A percentile compares a stretch with the other conserved stretches of the same genome.
Conservation (phyloP, 2,113 vertebrate species). For the Accipiter cooperii region DNA sequence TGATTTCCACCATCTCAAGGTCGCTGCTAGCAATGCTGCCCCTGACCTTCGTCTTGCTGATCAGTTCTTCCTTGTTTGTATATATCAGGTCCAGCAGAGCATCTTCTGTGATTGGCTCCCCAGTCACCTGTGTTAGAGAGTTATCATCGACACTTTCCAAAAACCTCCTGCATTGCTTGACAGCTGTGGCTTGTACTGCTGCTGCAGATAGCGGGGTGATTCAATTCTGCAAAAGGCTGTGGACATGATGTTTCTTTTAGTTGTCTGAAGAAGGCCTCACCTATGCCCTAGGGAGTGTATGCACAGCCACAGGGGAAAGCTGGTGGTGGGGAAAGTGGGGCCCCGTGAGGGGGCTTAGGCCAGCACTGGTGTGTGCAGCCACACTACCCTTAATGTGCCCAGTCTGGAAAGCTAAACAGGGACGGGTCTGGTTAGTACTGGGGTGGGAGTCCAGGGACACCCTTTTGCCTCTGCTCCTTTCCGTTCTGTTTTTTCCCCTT, state of each 20-base stretch:
- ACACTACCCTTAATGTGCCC: background rate
- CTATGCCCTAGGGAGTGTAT: background rate
- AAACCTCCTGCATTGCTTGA: background rate
- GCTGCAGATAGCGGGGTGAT: background rate
- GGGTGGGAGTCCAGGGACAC: no score
- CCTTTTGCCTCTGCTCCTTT: background rate
- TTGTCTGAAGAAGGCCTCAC: background rate
- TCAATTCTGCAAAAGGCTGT: background rate
- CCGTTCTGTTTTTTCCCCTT: background rate
- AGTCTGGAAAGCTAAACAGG: background rate
- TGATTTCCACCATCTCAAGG: background rate
- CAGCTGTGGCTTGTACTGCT: background rate
- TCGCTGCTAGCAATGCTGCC: background rate
- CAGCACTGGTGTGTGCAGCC: background rate
- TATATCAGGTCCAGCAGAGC: background rate
- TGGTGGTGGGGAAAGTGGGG: background rate
- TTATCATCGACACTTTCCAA: background rate
- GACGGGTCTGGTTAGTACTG: rapidly evolving
- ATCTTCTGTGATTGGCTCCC: background rate
- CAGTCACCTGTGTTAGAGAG: background rate
- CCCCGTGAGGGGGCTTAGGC: background rate
- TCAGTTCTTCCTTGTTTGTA: background rate
- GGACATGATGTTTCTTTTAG: background rate
- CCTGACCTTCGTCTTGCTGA: no score
- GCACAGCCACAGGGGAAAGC: background rate